Evolutionary conservation across 2,113 vertebrate genomes (phyloP), one percentile per base, ranked within the genome.

Genomic region (Chaetorhynchus papuensis): DNA sequence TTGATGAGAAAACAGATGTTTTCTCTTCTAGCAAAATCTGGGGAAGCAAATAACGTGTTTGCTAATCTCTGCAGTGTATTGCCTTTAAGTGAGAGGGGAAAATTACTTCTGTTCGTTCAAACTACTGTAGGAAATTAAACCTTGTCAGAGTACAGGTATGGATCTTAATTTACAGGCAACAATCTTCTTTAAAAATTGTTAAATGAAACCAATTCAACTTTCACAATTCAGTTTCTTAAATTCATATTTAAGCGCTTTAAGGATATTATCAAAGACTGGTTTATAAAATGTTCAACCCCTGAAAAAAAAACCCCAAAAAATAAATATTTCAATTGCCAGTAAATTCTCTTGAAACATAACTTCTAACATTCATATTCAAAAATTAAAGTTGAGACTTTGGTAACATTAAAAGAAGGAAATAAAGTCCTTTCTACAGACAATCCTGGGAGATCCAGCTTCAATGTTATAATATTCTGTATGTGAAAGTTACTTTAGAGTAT

Each of bases 281-380:
- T 86, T 76, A 18, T 56, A 65, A 33, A 91, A 60, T 69, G 31
- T 30, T 72, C 50, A 39, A 35, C 1, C 4, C 11, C 23, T 61
- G 27, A 14, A 72, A 37, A 76, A 71, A 65, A 45, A 24, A 2
- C n/a, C 0, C 0, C 1, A 5, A 54, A 76, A 28, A 6, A 11
- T 13, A 50, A 57, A 4, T 57, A 42, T 57, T 47, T 71, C 9
- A 68, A 52, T 82, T 85, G 15, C 39, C 31, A 56, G 19, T 31
- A 68, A 84, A 75, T 91, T 74, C 4, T 56, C 28, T 72, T 83
- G 23, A 68, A 90, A 69, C 7, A 3, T 37, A 33, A 37, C 7
- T 90, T 44, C 26, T 70, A 45, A 41, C 11, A 53, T 44, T 52
- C 3, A 24, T 18, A 76, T 70, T 66, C 26, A 86, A 84, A 82